Base-by-base conservation (phyloP, 2,888 invertebrate species). In the Papilio protenor region DNA sequence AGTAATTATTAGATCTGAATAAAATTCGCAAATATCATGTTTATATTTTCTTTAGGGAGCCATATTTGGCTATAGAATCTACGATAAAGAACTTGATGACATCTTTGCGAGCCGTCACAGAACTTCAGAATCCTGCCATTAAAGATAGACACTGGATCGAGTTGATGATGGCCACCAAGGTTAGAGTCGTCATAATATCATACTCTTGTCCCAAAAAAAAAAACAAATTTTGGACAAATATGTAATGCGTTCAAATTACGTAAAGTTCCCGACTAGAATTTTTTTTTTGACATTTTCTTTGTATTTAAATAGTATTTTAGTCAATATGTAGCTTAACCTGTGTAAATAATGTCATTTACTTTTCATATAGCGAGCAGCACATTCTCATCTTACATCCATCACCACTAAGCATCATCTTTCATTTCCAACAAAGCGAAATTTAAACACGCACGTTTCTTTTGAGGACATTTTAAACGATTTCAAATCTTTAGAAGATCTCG, bases 101-200 rank as follows among this genome's bases (percentile, higher is more conserved):
- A 0, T 98, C 99, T 0, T 91, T 99, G 81, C 95, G 98, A 88
- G 98, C 99, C 0, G 98, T 99, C 1, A 98, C 98, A 5, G 99
- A 99, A 87, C 94, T 99, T 12, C 99, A 99, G 91, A 99, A 99
- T 92, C 98, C 98, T 0, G 97, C 99, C 0, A 98, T 99, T 83
- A 96, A 98, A 81, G 98, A 98, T 80, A 96, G 99, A 71, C 99
- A 99, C 92, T 99, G 99, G 99, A 95, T 96, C 76, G 98, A 99
- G 88, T 94, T 99, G 27, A 99, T 99, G 98, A 96, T 96, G 88
- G 98, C 98, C 14, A 99, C 99, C 0, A 97, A 98, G 95, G 97
- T 97, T 82, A 86, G 64, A 55, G 49, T 40, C 27, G 16, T 77
- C 55, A 75, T 27, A 21, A 49, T 40, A 8, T 1, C 8, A 40